Percentiles rank a stretch among this genome's conserved stretches.
These are phyloP conservation scores for Riptortus pedestris DNA, from an alignment of 1,140 invertebrate genomes.

Conservation along the genomic window DNA sequence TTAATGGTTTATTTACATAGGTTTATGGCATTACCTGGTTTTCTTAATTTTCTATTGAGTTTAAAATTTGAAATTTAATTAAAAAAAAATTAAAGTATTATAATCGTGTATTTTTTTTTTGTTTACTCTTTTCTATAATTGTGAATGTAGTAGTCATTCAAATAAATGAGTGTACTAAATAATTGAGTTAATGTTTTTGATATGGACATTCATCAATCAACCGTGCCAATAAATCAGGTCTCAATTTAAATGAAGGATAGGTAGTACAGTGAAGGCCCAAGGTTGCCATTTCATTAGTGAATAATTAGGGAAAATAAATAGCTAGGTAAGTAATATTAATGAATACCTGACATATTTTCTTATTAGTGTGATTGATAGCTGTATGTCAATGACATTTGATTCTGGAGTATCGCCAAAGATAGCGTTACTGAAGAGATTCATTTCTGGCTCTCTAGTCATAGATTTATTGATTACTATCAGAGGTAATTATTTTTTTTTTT, in stretches of 20 bases:
- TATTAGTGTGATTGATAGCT: background rate
- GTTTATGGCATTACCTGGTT: too few species aligned
- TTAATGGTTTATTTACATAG: too few species aligned
- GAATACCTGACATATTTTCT: background rate
- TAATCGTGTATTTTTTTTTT: too few species aligned
- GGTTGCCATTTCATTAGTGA: background rate
- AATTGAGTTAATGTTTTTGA: constrained; percentile 23
- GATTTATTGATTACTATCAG: too few species aligned
- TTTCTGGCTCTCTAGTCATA: too few species aligned
- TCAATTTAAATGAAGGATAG: background rate
- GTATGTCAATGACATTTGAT: background rate
- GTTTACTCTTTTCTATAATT: too few species aligned
- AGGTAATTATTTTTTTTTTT: too few species aligned
- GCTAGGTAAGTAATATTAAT: background rate
- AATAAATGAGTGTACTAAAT: background rate
- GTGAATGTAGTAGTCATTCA: too few species aligned
- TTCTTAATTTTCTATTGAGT: too few species aligned
- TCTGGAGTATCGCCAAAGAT: background rate
- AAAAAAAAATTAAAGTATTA: too few species aligned
- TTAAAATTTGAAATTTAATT: too few species aligned
- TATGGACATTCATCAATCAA: constrained; percentile 18
- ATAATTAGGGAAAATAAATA: background rate
- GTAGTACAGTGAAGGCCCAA: background rate
- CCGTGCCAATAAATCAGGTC: constrained; percentile 19
- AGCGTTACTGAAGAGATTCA: too few species aligned